These are phyloP conservation scores for Plemyria rubiginata DNA, from an alignment of 2,888 invertebrate genomes.

Conservation along the genomic window DNA sequence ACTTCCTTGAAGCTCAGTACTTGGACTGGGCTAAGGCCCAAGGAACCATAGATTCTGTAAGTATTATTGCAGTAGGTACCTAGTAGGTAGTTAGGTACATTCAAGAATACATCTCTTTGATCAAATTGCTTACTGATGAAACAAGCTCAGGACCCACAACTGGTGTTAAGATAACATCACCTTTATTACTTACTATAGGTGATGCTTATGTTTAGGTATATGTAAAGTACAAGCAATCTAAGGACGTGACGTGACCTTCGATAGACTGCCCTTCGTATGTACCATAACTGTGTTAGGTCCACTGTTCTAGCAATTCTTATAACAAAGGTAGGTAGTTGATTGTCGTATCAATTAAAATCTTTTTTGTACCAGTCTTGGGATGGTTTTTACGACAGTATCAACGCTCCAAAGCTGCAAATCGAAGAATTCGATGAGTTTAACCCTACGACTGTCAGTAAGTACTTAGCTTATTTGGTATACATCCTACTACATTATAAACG, in stretches of 20 bases:
- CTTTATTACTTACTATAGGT: no score
- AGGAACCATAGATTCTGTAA: constrained; percentile 66
- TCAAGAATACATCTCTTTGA: no score
- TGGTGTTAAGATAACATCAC: no score
- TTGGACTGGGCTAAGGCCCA: constrained; percentile 70
- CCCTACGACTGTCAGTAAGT: constrained; percentile 62
- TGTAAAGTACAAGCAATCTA: no score
- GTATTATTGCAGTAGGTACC: constrained; percentile 36
- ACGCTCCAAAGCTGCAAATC: constrained; percentile 62
- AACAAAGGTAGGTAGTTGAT: neutral
- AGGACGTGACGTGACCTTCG: no score
- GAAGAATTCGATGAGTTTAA: constrained; percentile 72
- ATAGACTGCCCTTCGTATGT: no score
- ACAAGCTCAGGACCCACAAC: no score
- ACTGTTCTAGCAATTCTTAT: neutral
- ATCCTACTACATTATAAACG: no score
- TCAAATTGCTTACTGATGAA: no score
- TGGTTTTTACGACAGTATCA: constrained; percentile 69
- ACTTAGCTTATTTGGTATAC: neutral
- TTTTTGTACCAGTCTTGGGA: constrained; percentile 71
- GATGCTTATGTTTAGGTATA: no score
- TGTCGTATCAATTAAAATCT: neutral
- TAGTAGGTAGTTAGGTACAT: no score
- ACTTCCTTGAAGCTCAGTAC: constrained; percentile 75
- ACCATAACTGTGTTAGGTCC: no score